Percentiles rank a stretch among this genome's conserved stretches.
Conservation (phyloP, 2,113 vertebrate genomes). For the Furnarius figulus region DNA sequence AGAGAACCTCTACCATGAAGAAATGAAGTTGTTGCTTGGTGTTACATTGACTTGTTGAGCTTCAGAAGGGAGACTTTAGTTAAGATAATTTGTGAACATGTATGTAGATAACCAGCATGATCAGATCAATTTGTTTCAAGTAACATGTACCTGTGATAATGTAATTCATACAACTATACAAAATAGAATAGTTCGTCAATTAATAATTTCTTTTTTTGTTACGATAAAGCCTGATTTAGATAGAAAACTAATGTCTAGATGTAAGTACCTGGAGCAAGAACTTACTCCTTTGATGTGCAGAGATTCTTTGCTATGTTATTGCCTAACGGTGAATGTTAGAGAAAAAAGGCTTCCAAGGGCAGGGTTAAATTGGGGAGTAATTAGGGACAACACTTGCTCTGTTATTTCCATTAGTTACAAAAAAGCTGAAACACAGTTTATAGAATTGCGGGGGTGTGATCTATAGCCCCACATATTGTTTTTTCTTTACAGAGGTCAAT, state of each 20-base stretch:
- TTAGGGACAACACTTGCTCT: background rate
- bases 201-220: background rate
- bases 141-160: background rate
- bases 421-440: background rate
- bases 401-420: background rate
- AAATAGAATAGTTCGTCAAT: background rate
- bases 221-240: background rate
- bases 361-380: background rate
- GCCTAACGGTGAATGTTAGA: background rate
- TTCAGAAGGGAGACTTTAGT: background rate
- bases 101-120: background rate
- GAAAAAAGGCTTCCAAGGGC: background rate
- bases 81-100: background rate
- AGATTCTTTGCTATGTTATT: fast-evolving
- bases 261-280: background rate
- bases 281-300: background rate
- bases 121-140: background rate
- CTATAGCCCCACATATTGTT: background rate
- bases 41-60: background rate
- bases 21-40: background rate
- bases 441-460: background rate
- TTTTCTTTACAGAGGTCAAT: background rate
- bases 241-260: background rate
- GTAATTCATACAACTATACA: background rate
- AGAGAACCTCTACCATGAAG: background rate